Evolutionary conservation across 2,113 vertebrate species (phyloP).

Genomic region (Camelus bactrianus): DNA sequence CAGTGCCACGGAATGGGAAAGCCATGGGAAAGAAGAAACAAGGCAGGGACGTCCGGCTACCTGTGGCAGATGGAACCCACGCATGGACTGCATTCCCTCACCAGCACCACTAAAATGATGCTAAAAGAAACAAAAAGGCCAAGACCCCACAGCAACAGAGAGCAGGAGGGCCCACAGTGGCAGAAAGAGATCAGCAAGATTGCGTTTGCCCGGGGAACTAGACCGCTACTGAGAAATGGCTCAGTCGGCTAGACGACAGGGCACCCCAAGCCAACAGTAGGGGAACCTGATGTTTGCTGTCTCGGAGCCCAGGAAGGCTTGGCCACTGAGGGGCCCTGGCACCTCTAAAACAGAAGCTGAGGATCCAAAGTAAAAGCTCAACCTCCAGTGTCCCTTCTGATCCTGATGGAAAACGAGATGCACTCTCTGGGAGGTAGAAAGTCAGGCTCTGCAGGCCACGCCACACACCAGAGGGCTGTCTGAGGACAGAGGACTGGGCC

Average conservation of each 20-base stretch:
- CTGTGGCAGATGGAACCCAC: fast-evolving
- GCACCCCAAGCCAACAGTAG: background rate
- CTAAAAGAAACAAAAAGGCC: background rate
- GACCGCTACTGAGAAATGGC: background rate
- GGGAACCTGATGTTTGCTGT: background rate
- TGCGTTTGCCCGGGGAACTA: fast-evolving
- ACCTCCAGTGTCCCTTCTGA: background rate
- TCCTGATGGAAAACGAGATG: background rate
- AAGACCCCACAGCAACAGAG: background rate
- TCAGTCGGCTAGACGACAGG: background rate
- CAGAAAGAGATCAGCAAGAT: background rate
- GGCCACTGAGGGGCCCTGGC: background rate
- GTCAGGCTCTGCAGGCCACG: background rate
- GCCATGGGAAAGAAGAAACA: background rate
- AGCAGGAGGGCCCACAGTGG: background rate
- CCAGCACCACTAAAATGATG: background rate
- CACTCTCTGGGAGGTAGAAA: background rate
- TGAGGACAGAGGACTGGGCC: background rate
- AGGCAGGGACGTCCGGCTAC: background rate
- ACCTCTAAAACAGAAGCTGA: background rate
- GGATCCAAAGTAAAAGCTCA: background rate
- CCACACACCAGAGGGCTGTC: background rate
- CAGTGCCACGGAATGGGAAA: background rate
- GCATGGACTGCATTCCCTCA: background rate
- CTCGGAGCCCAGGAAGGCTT: background rate